Conservation (phyloP, 1,140 invertebrate genomes). For the Drosophila kanapiae region DNA sequence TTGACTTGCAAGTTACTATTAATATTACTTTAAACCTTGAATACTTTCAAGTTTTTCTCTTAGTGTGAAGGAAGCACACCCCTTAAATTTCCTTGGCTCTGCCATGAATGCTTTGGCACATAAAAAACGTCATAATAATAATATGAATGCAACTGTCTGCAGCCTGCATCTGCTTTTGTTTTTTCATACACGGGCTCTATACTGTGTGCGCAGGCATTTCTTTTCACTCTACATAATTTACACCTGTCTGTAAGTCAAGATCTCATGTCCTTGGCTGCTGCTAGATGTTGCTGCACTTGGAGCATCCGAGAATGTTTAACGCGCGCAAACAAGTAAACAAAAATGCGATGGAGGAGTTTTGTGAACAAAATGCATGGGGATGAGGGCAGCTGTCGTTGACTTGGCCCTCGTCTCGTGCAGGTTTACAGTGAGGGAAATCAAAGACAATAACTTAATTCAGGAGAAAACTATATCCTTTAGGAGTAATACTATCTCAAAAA, state of each 20-base stretch:
- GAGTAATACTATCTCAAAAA: background rate
- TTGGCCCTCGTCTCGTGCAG: slow-evolving; percentile 2
- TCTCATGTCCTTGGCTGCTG: slow-evolving; percentile 61
- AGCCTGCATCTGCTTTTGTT: slow-evolving; percentile 25
- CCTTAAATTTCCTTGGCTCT: slow-evolving; percentile 9
- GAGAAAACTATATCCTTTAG: background rate
- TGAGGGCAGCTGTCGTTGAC: slow-evolving; percentile 31
- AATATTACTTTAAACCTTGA: too few relatives aligned
- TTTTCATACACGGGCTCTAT: background rate
- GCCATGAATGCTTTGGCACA: slow-evolving; percentile 54
- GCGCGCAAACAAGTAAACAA: slow-evolving; percentile 71
- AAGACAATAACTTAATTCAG: background rate
- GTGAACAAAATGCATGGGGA: slow-evolving; percentile 4
- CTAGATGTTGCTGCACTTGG: slow-evolving; percentile 59
- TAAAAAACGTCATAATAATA: slow-evolving; percentile 51
- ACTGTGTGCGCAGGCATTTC: slow-evolving; percentile 47
- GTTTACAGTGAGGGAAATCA: background rate
- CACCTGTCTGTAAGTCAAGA: slow-evolving; percentile 73
- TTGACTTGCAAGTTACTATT: background rate
- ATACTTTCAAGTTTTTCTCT: background rate
- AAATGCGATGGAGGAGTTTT: slow-evolving; percentile 20
- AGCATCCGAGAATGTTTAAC: slow-evolving; percentile 67
- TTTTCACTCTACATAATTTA: slow-evolving; percentile 73
- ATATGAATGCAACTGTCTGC: slow-evolving; percentile 74
- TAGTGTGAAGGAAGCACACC: background rate